Evolutionary conservation across 2,888 invertebrate genomes (phyloP), one percentile per base, ranked within the genome.

Genomic region (Brachyptera putata): DNA sequence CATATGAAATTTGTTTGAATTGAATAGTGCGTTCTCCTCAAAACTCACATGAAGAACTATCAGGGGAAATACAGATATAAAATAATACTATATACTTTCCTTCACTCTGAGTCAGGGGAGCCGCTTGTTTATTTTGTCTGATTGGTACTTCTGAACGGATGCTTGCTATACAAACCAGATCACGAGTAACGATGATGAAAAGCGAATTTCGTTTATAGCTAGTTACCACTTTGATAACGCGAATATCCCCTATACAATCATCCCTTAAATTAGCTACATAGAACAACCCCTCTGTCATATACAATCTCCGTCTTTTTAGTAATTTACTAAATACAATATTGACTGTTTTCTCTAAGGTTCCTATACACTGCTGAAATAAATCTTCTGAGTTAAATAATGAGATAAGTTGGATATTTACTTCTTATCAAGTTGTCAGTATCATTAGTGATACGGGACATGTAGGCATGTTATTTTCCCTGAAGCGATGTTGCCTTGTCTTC

Each of bases 321-420:
- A 46, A 46, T 46, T 46, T 46, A 46, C 46, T 46, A 46, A 30
- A 46, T 46, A 46, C 46, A 46, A 46, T 46, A 46, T 46, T 46
- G 46, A 46, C 46, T 46, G 46, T n/a, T 46, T 46, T 46, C 46
- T 46, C 24, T 46, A 21, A 41, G 21, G n/a, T n/a, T n/a, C n/a
- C n/a, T n/a, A n/a, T n/a, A n/a, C n/a, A n/a, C n/a, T n/a, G n/a
- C n/a, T n/a, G n/a, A n/a, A n/a, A n/a, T n/a, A n/a, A n/a, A n/a
- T n/a, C n/a, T n/a, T n/a, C n/a, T n/a, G n/a, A n/a, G n/a, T n/a
- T n/a, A n/a, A 2, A 41, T 41, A 21, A 16, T 41, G 41, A 18
- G 41, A 41, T 41, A 41, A 41, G 16, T 3, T 14, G 46, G 11
- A 46, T 24, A 24, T 46, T 21, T 46, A 46, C 24, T n/a, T n/a